Conservation (phyloP, 2,113 vertebrate species). For the Muscicapa adusta region DNA sequence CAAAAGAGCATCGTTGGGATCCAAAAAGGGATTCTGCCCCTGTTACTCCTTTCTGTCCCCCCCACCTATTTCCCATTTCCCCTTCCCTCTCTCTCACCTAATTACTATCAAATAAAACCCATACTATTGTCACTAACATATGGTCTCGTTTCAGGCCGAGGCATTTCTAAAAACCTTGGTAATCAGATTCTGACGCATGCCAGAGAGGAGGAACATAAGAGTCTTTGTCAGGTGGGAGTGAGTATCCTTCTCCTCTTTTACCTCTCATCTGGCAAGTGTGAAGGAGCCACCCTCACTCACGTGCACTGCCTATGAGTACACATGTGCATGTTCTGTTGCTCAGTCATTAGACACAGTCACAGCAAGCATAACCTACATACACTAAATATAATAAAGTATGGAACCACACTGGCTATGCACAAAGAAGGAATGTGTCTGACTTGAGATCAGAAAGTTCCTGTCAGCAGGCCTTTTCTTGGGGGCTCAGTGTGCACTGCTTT, state of each 20-base stretch:
- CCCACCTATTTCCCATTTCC: not conserved
- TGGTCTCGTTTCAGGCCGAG: not conserved
- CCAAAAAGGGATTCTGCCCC: not conserved
- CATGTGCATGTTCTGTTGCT: not conserved
- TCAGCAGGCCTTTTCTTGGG: not conserved
- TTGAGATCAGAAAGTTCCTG: not conserved
- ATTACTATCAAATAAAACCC: too few relatives aligned
- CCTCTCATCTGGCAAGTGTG: not conserved
- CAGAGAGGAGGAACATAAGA: not conserved
- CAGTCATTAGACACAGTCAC: not conserved
- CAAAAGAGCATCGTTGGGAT: fast-evolving
- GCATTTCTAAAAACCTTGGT: not conserved
- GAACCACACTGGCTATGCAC: not conserved
- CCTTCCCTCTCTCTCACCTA: not conserved
- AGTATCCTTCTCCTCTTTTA: not conserved
- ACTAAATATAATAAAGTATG: not conserved
- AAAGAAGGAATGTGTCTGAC: not conserved
- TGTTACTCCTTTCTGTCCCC: not conserved
- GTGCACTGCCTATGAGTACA: too few relatives aligned
- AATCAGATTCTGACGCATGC: fast-evolving
- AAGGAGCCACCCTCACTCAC: not conserved
- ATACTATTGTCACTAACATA: too few relatives aligned
- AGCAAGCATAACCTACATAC: not conserved
- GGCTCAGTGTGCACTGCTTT: not conserved
- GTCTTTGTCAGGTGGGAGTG: not conserved